Evolutionary conservation across 2,888 invertebrate species (phyloP), one percentile per base, ranked within the genome.

Genomic region (Chrysolina oricalcia): DNA sequence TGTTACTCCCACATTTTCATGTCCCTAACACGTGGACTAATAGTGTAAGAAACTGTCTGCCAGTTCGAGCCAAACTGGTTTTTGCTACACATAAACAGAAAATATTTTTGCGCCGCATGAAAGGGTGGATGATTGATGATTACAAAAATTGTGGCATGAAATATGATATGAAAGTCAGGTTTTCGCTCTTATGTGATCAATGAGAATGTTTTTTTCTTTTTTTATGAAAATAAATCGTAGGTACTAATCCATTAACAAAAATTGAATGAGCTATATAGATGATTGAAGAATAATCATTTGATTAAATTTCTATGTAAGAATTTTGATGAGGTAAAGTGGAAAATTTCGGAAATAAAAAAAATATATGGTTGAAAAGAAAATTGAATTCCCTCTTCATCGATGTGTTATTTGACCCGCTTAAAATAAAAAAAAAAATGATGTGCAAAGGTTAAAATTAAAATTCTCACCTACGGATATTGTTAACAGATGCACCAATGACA

Each of bases 31-130:
- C 21, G 53, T 53, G 53, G 0, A 53, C 53, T 23, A 53, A 53
- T 53, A 13, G 53, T 53, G 21, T 23, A 53, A 53, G 53, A 53
- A 53, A 21, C 53, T 53, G 53, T 13, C 53, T 53, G 53, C 53
- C 19, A 21, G 53, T 21, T 53, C 53, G 1, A 53, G 53, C 21
- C 11, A 21, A 21, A 21, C 53, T 13, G 19, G 53, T 53, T 21
- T 53, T 53, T 21, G 53, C 6, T 13, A 43, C 43, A 21, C 48
- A 17, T 17, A 50, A 50, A 50, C 48, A 50, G 13, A 17, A 53
- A 53, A 23, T 53, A 53, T 21, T 53, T 53, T 53, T 53, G 21
- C 21, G 17, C 5, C 5, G 19, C 21, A 43, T 5, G 43, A 15
- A 43, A 2, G 53, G 11, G 21, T 21, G 53, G 13, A 21, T 53